Base-by-base conservation (phyloP, 2,888 invertebrate genomes). In the Pammene fasciana region DNA sequence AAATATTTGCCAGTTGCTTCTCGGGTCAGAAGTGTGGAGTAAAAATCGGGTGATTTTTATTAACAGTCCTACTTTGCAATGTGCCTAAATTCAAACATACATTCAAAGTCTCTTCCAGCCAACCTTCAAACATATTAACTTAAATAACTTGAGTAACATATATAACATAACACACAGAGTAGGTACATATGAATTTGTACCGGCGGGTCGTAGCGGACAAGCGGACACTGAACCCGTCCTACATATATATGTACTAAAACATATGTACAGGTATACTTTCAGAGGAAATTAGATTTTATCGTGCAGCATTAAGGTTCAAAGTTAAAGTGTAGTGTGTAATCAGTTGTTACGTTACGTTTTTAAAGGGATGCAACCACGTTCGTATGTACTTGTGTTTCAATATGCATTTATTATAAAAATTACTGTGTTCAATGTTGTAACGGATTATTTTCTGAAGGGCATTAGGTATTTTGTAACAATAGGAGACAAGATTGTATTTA, bases 381-480 rank as follows among this genome's bases (percentile, higher is more conserved):
- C 45, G 18, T 45, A 13, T 60, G 46, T 48, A 48, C 16, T 36
- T 48, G 60, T 36, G 14, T 36, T n/a, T 60, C 48, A 46, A 18
- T 59, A 46, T 45, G 59, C 59, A 59, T 46, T 59, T 34, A 45
- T 18, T 46, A n/a, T 10, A 9, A 18, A 60, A 60, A 10, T 43
- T 43, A 45, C 26, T 1, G 10, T 34, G 26, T 10, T 34, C 5
- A 16, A 59, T 45, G 14, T 48, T 16, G 36, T 14, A 11, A 45
- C 6, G 8, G 57, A 57, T 41, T 18, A 26, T 11, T 41, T 57
- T 38, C 36, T 45, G 5, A 60, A 46, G n/a, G 43, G n/a, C 10
- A 8, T 26, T 57, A 55, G 41, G 16, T 38, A 57, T 45, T 59
- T 43, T 18, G 55, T 13, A n/a, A 59, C 59, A 59, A 48, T 61